These are phyloP conservation scores for Microplitis demolitor DNA, from an alignment of 1,140 invertebrate genomes.

Conservation along the genomic window DNA sequence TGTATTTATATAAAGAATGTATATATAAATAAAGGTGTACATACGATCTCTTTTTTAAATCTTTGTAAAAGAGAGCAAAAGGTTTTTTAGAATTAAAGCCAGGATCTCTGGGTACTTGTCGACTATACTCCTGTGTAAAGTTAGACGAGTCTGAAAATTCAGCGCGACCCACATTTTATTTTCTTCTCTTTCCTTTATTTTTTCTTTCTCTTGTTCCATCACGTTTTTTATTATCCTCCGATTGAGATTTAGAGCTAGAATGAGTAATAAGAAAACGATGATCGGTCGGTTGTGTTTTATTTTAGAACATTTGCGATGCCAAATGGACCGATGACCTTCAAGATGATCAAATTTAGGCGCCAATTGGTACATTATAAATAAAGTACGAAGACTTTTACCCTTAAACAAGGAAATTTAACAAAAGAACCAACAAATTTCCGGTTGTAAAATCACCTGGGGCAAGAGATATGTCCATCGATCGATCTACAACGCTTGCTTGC, in stretches of 20 bases:
- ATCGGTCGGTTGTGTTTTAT: too few relatives aligned
- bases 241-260: not conserved
- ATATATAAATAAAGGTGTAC: too few relatives aligned
- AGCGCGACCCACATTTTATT: constrained; percentile 12
- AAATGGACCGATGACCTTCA: too few relatives aligned
- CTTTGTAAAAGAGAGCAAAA: too few relatives aligned
- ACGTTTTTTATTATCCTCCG: not conserved
- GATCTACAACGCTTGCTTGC: not conserved
- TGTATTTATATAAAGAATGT: too few relatives aligned
- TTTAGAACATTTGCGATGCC: too few relatives aligned
- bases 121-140: not conserved
- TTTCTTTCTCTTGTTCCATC: not conserved
- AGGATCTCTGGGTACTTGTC: too few relatives aligned
- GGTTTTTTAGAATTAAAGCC: not conserved
- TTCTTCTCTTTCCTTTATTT: not conserved
- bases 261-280: not conserved
- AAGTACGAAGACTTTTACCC: too few relatives aligned
- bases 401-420: not conserved
- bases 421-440: not conserved
- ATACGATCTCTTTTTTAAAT: too few relatives aligned
- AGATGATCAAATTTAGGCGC: too few relatives aligned
- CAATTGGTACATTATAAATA: too few relatives aligned
- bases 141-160: constrained; percentile 1
- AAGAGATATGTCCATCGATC: not conserved
- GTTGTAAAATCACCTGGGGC: not conserved